phyloP scores from a whole-genome alignment of 2,113 vertebrate genomes.

The Furnarius figulus region DNA sequence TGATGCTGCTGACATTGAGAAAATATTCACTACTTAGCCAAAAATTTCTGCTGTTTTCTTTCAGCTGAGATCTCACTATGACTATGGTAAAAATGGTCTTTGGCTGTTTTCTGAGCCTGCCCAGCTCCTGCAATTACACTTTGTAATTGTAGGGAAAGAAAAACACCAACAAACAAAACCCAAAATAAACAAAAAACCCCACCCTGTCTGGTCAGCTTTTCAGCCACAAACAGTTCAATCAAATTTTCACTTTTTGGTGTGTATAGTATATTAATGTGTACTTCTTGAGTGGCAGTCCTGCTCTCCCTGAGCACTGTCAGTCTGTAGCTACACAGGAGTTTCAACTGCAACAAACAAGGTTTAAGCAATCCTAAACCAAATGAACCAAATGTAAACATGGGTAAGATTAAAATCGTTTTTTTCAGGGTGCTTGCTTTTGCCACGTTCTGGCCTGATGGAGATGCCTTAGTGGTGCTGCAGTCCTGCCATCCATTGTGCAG shows the following conservation, averaged over 20 bases:
- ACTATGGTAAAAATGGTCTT: background rate
- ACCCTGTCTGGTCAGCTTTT: background rate
- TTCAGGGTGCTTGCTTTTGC: conserved; percentile 28
- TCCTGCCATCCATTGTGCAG: background rate
- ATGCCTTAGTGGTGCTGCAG: background rate
- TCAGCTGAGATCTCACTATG: background rate
- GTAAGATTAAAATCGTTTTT: conserved; percentile 11
- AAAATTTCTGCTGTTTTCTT: background rate
- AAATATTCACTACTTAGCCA: background rate
- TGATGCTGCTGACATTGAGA: background rate
- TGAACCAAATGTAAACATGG: conserved; percentile 15
- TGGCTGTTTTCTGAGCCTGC: background rate
- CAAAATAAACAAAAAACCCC: background rate
- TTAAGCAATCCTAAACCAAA: background rate
- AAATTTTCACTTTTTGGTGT: background rate
- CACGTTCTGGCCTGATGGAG: background rate
- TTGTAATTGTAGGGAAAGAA: background rate
- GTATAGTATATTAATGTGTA: background rate
- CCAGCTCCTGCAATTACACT: background rate
- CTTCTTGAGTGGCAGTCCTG: background rate
- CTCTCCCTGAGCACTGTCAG: background rate
- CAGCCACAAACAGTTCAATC: conserved; percentile 19
- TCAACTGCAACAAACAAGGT: background rate
- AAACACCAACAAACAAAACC: background rate
- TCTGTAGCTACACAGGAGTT: background rate